A percentile compares a stretch with the other conserved stretches of the same genome.
Evolutionary conservation across 1,140 invertebrate species (phyloP).

Genomic region (Cotesia typhae): DNA sequence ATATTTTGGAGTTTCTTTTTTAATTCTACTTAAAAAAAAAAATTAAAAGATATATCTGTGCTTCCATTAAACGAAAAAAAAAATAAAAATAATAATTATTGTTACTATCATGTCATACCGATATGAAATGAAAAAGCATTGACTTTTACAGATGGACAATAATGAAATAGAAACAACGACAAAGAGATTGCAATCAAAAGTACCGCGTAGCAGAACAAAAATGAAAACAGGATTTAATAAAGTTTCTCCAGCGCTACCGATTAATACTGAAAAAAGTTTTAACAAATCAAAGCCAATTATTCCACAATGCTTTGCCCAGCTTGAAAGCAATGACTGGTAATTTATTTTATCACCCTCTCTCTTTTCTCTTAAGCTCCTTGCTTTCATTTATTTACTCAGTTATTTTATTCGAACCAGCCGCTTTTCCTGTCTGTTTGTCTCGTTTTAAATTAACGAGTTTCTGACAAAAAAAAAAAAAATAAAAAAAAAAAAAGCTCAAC

Average conservation of each 20-base stretch:
- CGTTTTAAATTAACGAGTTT: background rate
- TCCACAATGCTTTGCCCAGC: constrained; percentile 71
- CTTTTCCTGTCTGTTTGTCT: background rate
- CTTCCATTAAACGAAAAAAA: no score
- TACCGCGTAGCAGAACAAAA: constrained; percentile 42
- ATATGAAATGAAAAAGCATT: no score
- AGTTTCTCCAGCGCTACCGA: constrained; percentile 22
- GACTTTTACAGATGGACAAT: constrained; percentile 4
- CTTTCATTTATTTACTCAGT: constrained; percentile 5
- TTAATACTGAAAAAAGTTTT: constrained; percentile 52
- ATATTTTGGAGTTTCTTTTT: no score
- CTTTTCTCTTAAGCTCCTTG: background rate
- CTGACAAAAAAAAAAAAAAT: constrained; percentile 14
- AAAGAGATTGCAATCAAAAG: constrained; percentile 41
- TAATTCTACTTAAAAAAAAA: no score
- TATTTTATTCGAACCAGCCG: constrained; percentile 17
- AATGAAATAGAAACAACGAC: constrained; percentile 17
- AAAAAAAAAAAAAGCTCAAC: constrained; percentile 1
- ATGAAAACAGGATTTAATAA: constrained; percentile 37
- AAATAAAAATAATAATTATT: no score
- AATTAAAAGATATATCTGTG: no score
- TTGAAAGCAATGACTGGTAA: constrained; percentile 81
- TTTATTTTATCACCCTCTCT: constrained; percentile 37
- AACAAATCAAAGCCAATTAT: constrained; percentile 74
- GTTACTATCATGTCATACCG: no score